These are phyloP conservation scores for Habrosyne pyritoides DNA, from an alignment of 2,888 invertebrate species.

Conservation along the genomic window DNA sequence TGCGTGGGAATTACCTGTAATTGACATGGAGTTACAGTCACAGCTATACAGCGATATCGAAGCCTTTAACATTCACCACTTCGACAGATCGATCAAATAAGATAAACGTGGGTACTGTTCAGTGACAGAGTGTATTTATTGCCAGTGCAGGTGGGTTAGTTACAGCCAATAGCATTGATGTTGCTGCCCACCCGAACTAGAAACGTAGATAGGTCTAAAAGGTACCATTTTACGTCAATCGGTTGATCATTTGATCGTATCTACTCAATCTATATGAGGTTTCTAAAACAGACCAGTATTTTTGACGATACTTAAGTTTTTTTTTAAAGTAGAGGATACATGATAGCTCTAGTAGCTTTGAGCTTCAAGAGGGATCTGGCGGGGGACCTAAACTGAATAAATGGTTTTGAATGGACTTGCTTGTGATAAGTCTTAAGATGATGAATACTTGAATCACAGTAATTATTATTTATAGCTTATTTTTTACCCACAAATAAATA, in stretches of 20 bases:
- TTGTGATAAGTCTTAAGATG: no score
- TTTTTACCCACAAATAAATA: no score
- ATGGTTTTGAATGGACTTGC: no score
- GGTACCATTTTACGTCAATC: not conserved
- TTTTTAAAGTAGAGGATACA: no score
- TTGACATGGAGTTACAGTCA: not conserved
- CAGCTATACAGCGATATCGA: not conserved
- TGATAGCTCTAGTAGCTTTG: no score
- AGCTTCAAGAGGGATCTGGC: no score
- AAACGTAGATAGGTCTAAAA: not conserved
- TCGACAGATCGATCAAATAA: not conserved
- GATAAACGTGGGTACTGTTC: not conserved
- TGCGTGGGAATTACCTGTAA: not conserved
- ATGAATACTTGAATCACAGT: no score
- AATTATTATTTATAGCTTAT: no score
- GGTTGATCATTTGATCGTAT: not conserved
- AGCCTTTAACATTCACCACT: not conserved
- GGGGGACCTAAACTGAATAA: no score
- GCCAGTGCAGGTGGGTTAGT: not conserved
- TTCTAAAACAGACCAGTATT: not conserved
- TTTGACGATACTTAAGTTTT: no score
- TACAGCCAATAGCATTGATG: not conserved
- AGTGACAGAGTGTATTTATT: constrained; percentile 1
- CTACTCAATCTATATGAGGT: not conserved
- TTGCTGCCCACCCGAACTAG: not conserved